A percentile compares a stretch with the other conserved stretches of the same genome.
Evolutionary conservation across 2,113 vertebrate species (phyloP).

Genomic region (Nerophis lumbriciformis): DNA sequence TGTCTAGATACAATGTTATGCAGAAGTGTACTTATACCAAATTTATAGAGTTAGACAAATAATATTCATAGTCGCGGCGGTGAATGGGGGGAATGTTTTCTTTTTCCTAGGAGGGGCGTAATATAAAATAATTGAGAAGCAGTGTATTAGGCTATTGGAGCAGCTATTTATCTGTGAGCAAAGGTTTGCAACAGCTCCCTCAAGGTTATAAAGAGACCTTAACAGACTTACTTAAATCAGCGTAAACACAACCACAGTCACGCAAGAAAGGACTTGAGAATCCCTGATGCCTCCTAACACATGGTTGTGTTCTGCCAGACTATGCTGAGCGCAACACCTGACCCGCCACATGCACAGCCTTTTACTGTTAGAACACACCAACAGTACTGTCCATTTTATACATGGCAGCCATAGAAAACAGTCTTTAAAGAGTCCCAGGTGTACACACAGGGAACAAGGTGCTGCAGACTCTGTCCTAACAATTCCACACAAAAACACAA

Average conservation of each 20-base stretch:
- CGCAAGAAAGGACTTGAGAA: constrained; percentile 34
- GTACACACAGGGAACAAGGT: constrained; percentile 47
- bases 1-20: no score
- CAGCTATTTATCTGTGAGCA: no score
- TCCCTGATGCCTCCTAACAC: constrained; percentile 70
- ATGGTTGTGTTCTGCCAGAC: constrained; percentile 66
- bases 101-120: no score
- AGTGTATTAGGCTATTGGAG: no score
- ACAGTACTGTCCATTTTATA: constrained; percentile 49
- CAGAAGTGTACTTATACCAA: no score
- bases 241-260: constrained; percentile 63
- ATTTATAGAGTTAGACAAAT: no score
- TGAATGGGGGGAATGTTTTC: no score
- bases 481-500: no score
- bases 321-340: constrained; percentile 58
- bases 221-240: constrained; percentile 45
- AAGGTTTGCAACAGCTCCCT: no score
- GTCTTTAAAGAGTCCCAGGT: constrained; percentile 70
- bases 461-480: constrained; percentile 17
- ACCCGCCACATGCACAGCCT: constrained; percentile 57
- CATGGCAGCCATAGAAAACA: constrained; percentile 65
- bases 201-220: no score
- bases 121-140: no score
- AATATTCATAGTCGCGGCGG: no score
- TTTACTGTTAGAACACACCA: constrained; percentile 69